phyloP scores from a whole-genome alignment of 2,888 invertebrate species.

The Acanthosepion esculentum region DNA sequence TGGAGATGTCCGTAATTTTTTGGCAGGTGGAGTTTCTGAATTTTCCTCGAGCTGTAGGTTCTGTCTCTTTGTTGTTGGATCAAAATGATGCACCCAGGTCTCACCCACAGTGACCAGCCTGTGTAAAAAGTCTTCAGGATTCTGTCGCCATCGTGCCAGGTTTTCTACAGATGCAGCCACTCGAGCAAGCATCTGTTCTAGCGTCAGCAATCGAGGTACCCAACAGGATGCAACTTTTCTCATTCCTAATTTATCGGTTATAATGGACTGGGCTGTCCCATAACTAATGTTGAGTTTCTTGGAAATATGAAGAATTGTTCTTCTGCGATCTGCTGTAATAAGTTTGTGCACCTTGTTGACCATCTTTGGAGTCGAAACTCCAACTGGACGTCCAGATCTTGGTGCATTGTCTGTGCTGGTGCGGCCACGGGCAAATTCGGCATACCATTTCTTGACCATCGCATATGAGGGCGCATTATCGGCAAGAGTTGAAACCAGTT shows the following conservation, averaged over 20 bases:
- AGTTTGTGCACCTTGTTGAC: background rate
- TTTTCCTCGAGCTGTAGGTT: background rate
- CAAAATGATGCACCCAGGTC: background rate
- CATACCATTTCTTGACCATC: slow-evolving; percentile 8
- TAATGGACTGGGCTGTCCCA: background rate
- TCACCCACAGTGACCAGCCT: background rate
- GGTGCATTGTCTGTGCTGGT: background rate
- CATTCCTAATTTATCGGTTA: background rate
- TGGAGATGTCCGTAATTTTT: background rate
- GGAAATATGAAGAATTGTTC: background rate
- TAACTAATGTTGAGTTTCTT: background rate
- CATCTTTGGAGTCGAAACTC: background rate
- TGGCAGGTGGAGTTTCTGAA: background rate
- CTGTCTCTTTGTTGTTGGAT: background rate
- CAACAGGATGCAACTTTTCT: background rate
- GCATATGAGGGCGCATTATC: background rate
- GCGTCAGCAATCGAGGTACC: background rate
- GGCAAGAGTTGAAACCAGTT: background rate
- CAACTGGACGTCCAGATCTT: background rate
- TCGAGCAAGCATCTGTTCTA: background rate
- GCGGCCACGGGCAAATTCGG: background rate
- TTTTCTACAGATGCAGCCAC: background rate
- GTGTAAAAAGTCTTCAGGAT: background rate
- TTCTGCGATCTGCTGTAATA: background rate
- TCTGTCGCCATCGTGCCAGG: background rate